Conservation (phyloP, 2,113 vertebrate species). For the Caretta caretta region DNA sequence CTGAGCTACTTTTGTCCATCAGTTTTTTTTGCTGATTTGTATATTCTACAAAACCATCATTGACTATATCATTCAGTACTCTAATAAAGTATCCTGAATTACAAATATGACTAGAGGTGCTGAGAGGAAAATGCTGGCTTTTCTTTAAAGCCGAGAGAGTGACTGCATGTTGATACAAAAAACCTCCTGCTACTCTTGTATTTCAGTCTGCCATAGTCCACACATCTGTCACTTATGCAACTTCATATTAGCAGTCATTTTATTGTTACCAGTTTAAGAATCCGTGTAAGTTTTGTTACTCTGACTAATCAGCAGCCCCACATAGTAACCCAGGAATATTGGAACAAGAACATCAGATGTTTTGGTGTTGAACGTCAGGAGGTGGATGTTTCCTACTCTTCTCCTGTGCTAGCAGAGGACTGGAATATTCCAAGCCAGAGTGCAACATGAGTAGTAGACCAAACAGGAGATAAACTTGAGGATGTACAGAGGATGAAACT, state of each 20-base stretch:
- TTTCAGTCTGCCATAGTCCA: background rate
- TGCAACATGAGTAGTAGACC: background rate
- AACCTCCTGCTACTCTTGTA: background rate
- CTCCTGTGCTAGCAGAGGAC: background rate
- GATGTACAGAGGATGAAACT: background rate
- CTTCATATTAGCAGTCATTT: background rate
- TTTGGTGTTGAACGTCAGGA: background rate
- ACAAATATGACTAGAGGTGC: background rate
- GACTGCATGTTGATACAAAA: background rate
- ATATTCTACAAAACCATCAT: background rate
- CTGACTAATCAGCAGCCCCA: background rate
- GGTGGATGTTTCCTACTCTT: background rate
- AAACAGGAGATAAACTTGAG: background rate
- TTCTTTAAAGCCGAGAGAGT: background rate
- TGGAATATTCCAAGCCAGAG: background rate
- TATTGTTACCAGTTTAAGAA: background rate
- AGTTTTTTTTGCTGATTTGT: background rate
- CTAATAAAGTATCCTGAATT: background rate
- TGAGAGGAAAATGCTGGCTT: background rate
- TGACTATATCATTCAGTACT: background rate
- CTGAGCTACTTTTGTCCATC: background rate
- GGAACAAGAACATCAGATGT: background rate
- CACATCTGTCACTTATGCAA: background rate
- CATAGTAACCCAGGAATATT: background rate
- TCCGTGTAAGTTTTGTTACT: background rate